Evolutionary conservation across 2,888 invertebrate genomes (phyloP).

Genomic region (Cheiracanthium punctorium): DNA sequence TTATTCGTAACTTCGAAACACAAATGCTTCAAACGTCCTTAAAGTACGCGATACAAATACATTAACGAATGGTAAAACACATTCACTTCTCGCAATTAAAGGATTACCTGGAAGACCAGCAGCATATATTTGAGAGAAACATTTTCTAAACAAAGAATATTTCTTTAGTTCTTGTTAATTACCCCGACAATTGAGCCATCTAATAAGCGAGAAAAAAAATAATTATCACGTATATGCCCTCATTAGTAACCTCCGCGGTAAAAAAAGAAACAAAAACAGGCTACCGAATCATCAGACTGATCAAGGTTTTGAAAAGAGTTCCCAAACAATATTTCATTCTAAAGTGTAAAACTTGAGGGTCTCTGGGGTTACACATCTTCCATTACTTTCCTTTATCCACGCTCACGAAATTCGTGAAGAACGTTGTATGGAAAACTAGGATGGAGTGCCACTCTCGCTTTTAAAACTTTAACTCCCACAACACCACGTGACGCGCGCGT

Average conservation of each 20-base stretch:
- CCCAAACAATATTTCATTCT: background rate
- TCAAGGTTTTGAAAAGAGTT: background rate
- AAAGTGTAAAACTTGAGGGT: background rate
- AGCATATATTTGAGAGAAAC: background rate
- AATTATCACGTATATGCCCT: conserved; percentile 8
- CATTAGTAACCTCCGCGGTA: conserved; percentile 27
- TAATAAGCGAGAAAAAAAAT: background rate
- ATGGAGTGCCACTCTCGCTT: background rate
- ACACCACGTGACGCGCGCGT: background rate
- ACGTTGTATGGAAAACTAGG: background rate
- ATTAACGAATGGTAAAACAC: too few relatives aligned
- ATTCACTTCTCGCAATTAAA: too few relatives aligned
- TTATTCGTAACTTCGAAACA: too few relatives aligned
- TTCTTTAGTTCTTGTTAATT: background rate
- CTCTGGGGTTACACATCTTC: background rate
- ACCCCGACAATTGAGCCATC: background rate
- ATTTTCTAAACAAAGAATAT: background rate
- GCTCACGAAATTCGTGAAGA: conserved; percentile 20
- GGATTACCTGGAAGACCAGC: background rate
- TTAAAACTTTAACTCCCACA: background rate
- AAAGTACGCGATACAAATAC: too few relatives aligned
- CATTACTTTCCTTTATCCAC: background rate
- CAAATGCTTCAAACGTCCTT: too few relatives aligned
- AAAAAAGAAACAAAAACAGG: background rate
- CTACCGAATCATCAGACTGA: conserved; percentile 3